phyloP scores from a whole-genome alignment of 1,140 invertebrate genomes.

The Neodiprion fabricii region DNA sequence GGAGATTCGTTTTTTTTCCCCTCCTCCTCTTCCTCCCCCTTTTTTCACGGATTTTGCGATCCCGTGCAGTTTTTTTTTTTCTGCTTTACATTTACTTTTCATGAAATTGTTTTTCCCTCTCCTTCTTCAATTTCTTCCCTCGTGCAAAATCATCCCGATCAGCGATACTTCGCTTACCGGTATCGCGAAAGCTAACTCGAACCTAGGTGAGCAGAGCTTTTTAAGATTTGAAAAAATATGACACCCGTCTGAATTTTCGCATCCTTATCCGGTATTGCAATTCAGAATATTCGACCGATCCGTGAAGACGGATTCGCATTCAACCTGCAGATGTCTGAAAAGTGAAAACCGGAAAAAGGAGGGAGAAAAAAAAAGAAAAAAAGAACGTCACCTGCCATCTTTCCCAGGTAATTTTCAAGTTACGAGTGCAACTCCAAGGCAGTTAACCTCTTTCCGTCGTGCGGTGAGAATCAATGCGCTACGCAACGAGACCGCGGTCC shows the following conservation, averaged over 20 bases:
- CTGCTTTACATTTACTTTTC: not conserved
- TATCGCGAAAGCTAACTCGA: no score
- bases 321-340: not conserved
- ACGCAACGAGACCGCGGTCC: not conserved
- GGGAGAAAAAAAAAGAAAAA: not conserved
- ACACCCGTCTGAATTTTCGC: no score
- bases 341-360: not conserved
- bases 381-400: not conserved
- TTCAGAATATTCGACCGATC: not conserved
- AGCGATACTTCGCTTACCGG: no score
- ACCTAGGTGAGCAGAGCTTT: no score
- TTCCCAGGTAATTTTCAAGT: not conserved
- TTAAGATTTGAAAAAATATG: no score
- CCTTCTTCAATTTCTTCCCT: no score
- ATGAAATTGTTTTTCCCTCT: no score
- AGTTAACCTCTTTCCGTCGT: constrained; percentile 7
- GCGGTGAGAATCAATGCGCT: constrained; percentile 4
- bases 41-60: not conserved
- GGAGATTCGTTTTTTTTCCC: not conserved
- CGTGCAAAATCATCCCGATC: not conserved
- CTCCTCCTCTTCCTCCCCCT: not conserved
- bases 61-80: not conserved
- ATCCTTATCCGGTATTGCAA: no score
- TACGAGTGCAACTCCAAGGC: not conserved
- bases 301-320: not conserved